These are phyloP conservation scores for Ruditapes philippinarum DNA, from an alignment of 1,140 invertebrate genomes.

Conservation along the genomic window DNA sequence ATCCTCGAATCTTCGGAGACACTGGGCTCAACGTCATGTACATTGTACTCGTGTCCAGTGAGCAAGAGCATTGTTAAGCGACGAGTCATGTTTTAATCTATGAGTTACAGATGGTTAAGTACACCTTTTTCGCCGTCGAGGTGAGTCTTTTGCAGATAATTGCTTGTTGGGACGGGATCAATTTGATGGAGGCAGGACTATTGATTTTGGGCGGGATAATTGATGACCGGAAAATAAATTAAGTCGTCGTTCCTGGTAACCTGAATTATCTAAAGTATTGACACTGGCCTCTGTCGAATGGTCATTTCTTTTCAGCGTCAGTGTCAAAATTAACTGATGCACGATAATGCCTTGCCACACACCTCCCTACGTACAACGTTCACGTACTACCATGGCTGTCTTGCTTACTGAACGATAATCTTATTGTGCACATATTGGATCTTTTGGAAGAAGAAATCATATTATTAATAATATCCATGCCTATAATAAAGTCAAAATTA, in stretches of 20 bases:
- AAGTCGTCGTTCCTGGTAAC: neutral
- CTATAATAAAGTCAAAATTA: no score
- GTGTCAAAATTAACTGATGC: neutral
- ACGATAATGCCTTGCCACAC: neutral
- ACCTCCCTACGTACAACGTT: neutral
- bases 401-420: neutral
- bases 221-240: neutral
- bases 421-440: neutral
- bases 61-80: neutral
- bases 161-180: neutral
- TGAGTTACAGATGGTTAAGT: neutral
- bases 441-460: no score
- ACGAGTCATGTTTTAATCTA: conserved; percentile 2
- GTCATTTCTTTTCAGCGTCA: neutral
- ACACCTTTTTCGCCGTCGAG: conserved; percentile 1
- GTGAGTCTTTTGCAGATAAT: conserved; percentile 12
- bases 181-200: neutral
- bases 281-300: neutral
- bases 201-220: neutral
- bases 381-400: neutral
- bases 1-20: neutral
- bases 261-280: neutral
- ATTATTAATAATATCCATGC: no score
- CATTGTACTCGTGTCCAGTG: neutral
- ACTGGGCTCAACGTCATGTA: conserved; percentile 7